Evolutionary conservation across 2,797 vertebrate genomes (phyloP).

Genomic region (Poeciliopsis gracilis): DNA sequence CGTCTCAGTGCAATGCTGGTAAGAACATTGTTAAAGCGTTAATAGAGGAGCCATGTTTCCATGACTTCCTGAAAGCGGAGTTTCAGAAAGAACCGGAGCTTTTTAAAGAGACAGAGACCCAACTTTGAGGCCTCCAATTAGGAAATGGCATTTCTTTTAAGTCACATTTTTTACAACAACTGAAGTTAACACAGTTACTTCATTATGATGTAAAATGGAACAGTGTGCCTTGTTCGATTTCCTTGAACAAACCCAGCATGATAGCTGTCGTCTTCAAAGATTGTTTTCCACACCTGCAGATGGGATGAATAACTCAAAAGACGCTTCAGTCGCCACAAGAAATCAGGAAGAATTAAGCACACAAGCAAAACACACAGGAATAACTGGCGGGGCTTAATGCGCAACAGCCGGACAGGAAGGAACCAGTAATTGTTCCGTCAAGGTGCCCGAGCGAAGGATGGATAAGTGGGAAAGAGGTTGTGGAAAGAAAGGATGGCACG

Average conservation of each 20-base stretch:
- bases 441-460: conserved; percentile 22
- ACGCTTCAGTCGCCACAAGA: conserved; percentile 5
- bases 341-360: conserved; percentile 24
- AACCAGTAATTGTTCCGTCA: conserved; percentile 47
- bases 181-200: too few relatives aligned
- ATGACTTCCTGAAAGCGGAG: too few relatives aligned
- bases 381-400: conserved; percentile 3
- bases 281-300: conserved; percentile 1
- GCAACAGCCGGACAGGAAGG: conserved; percentile 55
- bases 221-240: background rate
- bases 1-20: too few relatives aligned
- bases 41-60: too few relatives aligned
- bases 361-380: conserved; percentile 17
- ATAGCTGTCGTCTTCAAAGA: background rate
- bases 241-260: background rate
- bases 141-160: too few relatives aligned
- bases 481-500: conserved; percentile 57
- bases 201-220: too few relatives aligned
- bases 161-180: too few relatives aligned
- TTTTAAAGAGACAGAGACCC: too few relatives aligned
- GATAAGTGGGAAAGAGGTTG: conserved; percentile 46
- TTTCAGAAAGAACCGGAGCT: too few relatives aligned
- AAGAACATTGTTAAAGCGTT: too few relatives aligned
- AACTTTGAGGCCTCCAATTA: too few relatives aligned
- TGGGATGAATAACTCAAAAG: background rate